Evolutionary conservation across 2,113 vertebrate genomes (phyloP).

Genomic region (Clarias macrocephalus): DNA sequence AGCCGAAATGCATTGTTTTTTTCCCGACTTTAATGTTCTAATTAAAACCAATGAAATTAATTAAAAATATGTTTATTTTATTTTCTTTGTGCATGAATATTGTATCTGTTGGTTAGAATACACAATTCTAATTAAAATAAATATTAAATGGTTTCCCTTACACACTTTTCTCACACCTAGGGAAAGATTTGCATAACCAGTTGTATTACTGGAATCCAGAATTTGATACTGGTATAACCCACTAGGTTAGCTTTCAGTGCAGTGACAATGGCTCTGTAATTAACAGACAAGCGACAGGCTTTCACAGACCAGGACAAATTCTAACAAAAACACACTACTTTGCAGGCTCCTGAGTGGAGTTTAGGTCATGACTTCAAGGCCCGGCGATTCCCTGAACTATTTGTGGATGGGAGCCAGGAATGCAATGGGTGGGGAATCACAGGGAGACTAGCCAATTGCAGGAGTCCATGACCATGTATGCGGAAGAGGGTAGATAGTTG

Average conservation of each 20-base stretch:
- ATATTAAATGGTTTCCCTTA: not conserved
- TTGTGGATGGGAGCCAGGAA: not conserved
- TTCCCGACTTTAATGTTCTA: constrained; percentile 20
- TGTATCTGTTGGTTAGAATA: not conserved
- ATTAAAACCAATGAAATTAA: constrained; percentile 41
- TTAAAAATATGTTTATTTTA: not conserved
- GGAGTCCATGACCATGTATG: not conserved
- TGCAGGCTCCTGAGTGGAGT: not conserved
- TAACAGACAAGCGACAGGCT: not conserved
- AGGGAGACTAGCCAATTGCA: not conserved
- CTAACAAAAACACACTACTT: not conserved
- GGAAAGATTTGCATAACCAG: not conserved
- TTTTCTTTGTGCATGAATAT: not conserved
- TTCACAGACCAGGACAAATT: not conserved
- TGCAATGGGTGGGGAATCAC: not conserved
- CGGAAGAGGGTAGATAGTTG: not conserved
- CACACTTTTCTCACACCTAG: not conserved
- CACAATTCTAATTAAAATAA: too few species aligned
- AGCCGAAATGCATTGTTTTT: constrained; percentile 30
- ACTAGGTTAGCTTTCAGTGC: not conserved
- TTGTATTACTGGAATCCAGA: not conserved
- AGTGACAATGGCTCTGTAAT: not conserved
- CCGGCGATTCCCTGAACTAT: not conserved
- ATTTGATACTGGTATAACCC: not conserved
- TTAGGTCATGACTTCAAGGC: not conserved